Percentiles rank a stretch among this genome's conserved stretches.
Evolutionary conservation across 2,797 vertebrate genomes (phyloP).

Genomic region (Kryptopterus vitreolus): DNA sequence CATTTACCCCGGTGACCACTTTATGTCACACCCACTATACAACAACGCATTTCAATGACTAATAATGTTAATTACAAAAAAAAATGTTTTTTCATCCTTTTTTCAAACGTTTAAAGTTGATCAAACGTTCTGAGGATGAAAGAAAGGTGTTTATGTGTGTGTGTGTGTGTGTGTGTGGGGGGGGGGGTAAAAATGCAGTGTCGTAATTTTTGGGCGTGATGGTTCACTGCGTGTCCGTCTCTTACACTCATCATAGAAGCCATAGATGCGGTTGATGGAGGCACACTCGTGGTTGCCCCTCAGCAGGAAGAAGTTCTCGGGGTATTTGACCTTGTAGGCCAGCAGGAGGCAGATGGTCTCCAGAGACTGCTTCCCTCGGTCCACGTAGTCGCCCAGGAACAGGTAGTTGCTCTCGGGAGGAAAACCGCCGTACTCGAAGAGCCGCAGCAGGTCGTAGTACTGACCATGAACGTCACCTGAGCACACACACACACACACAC

Average conservation of each 20-base stretch:
- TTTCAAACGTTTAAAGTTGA: too few relatives aligned
- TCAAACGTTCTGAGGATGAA: too few relatives aligned
- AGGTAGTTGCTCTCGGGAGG: constrained; percentile 83
- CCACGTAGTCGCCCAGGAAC: constrained; percentile 81
- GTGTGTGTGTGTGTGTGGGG: too few relatives aligned
- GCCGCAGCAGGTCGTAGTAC: constrained; percentile 80
- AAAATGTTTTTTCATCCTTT: too few relatives aligned
- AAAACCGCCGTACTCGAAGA: constrained; percentile 82
- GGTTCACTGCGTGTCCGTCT: background rate
- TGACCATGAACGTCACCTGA: constrained; percentile 81
- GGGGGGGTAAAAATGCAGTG: too few relatives aligned
- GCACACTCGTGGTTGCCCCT: constrained; percentile 82
- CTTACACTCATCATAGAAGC: constrained; percentile 83
- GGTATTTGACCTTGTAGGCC: constrained; percentile 83
- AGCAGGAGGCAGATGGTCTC: constrained; percentile 82
- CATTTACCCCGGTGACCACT: too few relatives aligned
- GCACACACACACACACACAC: constrained; percentile 47
- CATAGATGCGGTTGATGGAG: constrained; percentile 82
- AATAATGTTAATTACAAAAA: too few relatives aligned
- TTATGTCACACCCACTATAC: too few relatives aligned
- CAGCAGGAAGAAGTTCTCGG: constrained; percentile 82
- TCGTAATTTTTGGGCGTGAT: too few relatives aligned
- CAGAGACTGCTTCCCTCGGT: constrained; percentile 81
- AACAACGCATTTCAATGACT: too few relatives aligned
- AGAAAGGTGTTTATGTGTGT: too few relatives aligned